Base-by-base conservation (phyloP, 1,140 invertebrate genomes). In the Camponotus pennsylvanicus region DNA sequence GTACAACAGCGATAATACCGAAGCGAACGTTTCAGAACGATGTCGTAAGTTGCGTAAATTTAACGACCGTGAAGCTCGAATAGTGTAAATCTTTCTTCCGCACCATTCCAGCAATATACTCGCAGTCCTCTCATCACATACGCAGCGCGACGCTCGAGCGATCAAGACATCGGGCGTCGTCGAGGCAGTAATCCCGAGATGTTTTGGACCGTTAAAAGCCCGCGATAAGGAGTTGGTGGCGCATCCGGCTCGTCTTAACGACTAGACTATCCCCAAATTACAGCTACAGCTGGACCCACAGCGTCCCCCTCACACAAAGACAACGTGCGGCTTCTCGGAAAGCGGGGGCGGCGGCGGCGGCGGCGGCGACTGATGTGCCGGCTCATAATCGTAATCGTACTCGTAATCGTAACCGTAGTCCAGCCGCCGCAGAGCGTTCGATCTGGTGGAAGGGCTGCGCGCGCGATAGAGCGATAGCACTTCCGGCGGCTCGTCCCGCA, bases 291-390 rank as follows among this genome's bases (percentile, higher is more conserved):
- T 55, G 77, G 32, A 86, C 70, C 55, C 49, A 42, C 27, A 11
- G 9, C 32, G n/a, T 1, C n/a, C n/a, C 21, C 37, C 76, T 93
- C 87, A 95, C 67, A 95, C 94, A 69, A 95, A 95, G 66, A 95
- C 95, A 37, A 95, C 93, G 87, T 95, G 94, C 15, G 94, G 93
- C 83, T 95, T 95, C 66, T 95, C 92, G 27, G 79, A 49, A 32
- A 83, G 92, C 42, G 93, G 40, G 21, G 93, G 15, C 9, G 59
- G 63, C 11, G 59, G 67, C 6, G 49, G 85, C 49, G 78, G 55
- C 8, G 61, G 71, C 66, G 92, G 92, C 57, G 93, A 37, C 49
- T 52, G 49, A 52, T 6, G 49, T 37, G 93, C 86, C 1, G 92
- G 88, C 64, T 93, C 91, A 88, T 93, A 94, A 70, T 93, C 93